A percentile compares a stretch with the other conserved stretches of the same genome.
phyloP scores from a whole-genome alignment of 2,113 vertebrate species.

The Propithecus coquereli region DNA sequence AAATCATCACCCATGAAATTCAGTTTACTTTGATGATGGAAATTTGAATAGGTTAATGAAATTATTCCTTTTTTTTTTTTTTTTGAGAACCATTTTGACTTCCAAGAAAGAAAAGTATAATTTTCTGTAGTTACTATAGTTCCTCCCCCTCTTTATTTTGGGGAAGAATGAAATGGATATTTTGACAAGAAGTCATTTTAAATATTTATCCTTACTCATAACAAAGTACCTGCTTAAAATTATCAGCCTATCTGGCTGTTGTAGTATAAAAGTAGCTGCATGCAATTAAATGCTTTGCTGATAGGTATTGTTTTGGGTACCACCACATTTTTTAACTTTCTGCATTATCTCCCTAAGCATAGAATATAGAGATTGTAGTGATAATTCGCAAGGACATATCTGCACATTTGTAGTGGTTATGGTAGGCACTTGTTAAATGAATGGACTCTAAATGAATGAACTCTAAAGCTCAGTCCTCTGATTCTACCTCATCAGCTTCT shows the following conservation, averaged over 20 bases:
- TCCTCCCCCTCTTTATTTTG: not conserved
- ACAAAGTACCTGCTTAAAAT: not conserved
- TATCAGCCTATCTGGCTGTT: not conserved
- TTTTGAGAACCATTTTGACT: not conserved
- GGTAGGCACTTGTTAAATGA: not conserved
- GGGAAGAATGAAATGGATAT: not conserved
- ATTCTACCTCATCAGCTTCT: not conserved
- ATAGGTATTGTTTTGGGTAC: not conserved
- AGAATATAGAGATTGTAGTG: not conserved
- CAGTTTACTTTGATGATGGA: not conserved
- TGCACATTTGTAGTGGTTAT: not conserved
- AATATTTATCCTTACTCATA: not conserved
- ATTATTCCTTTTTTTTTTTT: not conserved
- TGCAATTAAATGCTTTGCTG: not conserved
- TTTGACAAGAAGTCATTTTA: not conserved
- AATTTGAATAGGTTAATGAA: not conserved
- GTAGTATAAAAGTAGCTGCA: not conserved
- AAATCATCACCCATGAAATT: not conserved
- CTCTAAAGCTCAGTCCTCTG: not conserved
- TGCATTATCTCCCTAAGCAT: not conserved
- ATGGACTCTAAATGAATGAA: not conserved
- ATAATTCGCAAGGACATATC: not conserved
- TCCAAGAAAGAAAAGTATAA: not conserved
- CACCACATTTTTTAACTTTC: not conserved
- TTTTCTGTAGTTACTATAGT: not conserved